phyloP scores from a whole-genome alignment of 2,113 vertebrate genomes.

The Seriola rivoliana region DNA sequence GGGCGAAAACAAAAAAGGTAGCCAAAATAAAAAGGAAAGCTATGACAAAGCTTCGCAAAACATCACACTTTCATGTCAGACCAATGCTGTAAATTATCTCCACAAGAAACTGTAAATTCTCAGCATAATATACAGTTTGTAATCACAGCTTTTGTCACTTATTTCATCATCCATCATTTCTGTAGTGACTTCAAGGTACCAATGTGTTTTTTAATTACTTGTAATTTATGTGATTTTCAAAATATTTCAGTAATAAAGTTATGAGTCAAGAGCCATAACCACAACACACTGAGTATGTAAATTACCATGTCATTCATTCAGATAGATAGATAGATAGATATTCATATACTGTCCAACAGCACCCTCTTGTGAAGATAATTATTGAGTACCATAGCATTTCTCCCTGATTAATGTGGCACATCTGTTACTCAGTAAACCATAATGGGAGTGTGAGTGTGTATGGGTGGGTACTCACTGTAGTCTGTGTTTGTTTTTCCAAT shows the following conservation, averaged over 20 bases:
- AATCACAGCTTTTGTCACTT: background rate
- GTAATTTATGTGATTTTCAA: background rate
- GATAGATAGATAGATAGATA: background rate
- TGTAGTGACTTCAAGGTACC: background rate
- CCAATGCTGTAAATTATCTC: background rate
- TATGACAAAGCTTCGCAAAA: background rate
- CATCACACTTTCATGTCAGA: background rate
- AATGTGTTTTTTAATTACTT: background rate
- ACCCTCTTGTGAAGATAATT: conserved; percentile 66
- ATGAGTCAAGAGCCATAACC: background rate
- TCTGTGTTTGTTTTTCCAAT: conserved; percentile 76
- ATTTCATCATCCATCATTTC: background rate
- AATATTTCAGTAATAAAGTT: background rate
- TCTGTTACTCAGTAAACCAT: background rate
- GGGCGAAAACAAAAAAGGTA: background rate
- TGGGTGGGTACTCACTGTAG: conserved; percentile 65
- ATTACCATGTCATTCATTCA: background rate
- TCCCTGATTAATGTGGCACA: background rate
- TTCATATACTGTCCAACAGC: conserved; percentile 42
- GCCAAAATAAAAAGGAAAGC: background rate
- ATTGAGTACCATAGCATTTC: background rate
- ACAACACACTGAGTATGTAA: background rate
- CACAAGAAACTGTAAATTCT: background rate
- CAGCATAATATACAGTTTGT: background rate
- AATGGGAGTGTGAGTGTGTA: background rate